Evolutionary conservation across 2,797 vertebrate genomes (phyloP), one percentile per base, ranked within the genome.

Genomic region (Sebastes aleutianus): DNA sequence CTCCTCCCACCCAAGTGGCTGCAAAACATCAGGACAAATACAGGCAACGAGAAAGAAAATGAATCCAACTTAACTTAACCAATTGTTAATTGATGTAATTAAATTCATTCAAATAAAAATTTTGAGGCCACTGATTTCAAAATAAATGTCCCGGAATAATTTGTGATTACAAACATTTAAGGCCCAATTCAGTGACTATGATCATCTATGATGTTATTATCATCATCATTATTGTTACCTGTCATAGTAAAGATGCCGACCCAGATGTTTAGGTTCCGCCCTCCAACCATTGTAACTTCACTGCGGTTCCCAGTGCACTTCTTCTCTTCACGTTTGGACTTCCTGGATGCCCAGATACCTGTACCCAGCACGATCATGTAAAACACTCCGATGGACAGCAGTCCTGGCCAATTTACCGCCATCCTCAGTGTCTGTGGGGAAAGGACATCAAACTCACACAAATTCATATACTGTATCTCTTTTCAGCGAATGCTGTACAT

Each of bases 1-100:
- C 94, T 87, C 95, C 96, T 90, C 95, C 94, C 47, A 96, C 94
- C 93, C 93, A 95, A 1, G 93, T 95, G 32, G 95, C 95, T 96
- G 63, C 20, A 76, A 92, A 92, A 92, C 36, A 59, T 53, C 7
- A 69, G 7, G 5, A 27, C 13, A 47, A 2, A 63, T 18, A 13
- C 16, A 3, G 56, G 26, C 8, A 68, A 11, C 2, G 3, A 27
- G 4, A 32, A 22, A 26, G 5, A 63, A 31, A 54, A n/a, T 13
- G 20, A 26, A 36, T 9, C 2, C 32, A 32, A 32, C 3, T 16
- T 16, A 24, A 29, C 9, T 32, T 14, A 20, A 29, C 32, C 24
- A 22, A 7, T 20, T 70, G 12, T 29, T n/a, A 26, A 53, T 27
- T 27, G 7, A 62, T 43, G 4, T 2, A 59, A 18, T 47, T 47